Percentiles rank a stretch among this genome's conserved stretches.
Evolutionary conservation across 1,140 invertebrate species (phyloP).

Genomic region (Tetramorium alpestre): DNA sequence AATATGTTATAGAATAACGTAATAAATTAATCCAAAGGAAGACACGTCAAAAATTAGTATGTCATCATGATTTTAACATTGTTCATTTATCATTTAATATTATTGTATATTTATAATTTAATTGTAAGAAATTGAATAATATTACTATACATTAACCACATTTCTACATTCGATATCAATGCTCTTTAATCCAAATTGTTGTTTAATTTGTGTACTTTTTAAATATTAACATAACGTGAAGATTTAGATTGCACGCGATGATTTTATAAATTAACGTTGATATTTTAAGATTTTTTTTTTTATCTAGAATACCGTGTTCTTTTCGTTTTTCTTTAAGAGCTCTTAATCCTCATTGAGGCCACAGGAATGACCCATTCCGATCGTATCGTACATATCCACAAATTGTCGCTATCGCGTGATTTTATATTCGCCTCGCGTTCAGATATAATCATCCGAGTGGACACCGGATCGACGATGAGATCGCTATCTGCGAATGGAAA

Average conservation of each 20-base stretch:
- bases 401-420: constrained; percentile 51
- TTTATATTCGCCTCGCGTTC: background rate
- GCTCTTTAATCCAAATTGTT: background rate
- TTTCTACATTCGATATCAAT: background rate
- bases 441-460: constrained; percentile 34
- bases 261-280: background rate
- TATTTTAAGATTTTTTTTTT: background rate
- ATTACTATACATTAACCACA: background rate
- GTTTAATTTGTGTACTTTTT: background rate
- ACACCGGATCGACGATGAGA: constrained; percentile 20
- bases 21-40: background rate
- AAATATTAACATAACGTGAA: background rate
- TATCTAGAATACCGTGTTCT: background rate
- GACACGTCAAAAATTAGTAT: background rate
- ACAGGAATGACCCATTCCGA: constrained; percentile 3
- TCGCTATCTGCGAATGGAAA: constrained; percentile 10
- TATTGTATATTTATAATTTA: background rate
- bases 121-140: background rate
- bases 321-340: background rate
- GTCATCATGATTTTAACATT: background rate
- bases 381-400: background rate
- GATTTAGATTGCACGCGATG: background rate
- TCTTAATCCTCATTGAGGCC: constrained; percentile 2
- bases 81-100: constrained; percentile 12
- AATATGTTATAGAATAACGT: background rate